Evolutionary conservation across 2,797 vertebrate species (phyloP), one percentile per base, ranked within the genome.

Genomic region (Percopsis omiscomaycus): DNA sequence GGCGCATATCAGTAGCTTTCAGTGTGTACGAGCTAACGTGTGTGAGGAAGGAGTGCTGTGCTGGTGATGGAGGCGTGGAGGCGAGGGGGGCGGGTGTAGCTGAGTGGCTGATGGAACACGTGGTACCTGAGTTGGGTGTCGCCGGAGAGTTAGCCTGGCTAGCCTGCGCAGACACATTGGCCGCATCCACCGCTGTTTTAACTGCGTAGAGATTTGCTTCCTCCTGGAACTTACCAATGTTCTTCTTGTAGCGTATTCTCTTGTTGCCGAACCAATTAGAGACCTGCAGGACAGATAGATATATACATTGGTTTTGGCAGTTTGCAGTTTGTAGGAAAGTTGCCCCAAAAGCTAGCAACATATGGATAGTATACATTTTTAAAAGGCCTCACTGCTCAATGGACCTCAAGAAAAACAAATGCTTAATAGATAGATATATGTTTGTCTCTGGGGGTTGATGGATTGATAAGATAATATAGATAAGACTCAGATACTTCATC

Each of bases 91-190:
- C 55, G 56, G 4, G 15, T 70, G 59, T 60, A 46, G 42, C 59
- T 49, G 46, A 68, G 45, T 64, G 48, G 53, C 66, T 61, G 57
- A 61, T 56, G 71, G 51, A 73, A 57, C 46, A 70, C 60, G 70
- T 56, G 45, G 62, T 87, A 95, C 95, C 92, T 84, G 93, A 95
- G 89, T 92, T 94, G 66, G 95, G 94, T 0, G 92, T 94, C 15
- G 93, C 90, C 0, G 94, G 94, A 80, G 94, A 94, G 78, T 93
- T 94, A 45, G 93, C 93, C 90, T 94, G 94, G 91, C 89, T 94
- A 65, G 92, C 93, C 74, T 93, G 94, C 69, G 92, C 90, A 56
- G 93, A 92, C 28, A 91, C 94, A 67, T 90, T 91, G 64, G 93
- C 92, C 69, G 93, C 92, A 45, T 92, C 89, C 63, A 83, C 88